Base-by-base conservation (phyloP, 2,797 vertebrate species). In the Clarias fuscus region DNA sequence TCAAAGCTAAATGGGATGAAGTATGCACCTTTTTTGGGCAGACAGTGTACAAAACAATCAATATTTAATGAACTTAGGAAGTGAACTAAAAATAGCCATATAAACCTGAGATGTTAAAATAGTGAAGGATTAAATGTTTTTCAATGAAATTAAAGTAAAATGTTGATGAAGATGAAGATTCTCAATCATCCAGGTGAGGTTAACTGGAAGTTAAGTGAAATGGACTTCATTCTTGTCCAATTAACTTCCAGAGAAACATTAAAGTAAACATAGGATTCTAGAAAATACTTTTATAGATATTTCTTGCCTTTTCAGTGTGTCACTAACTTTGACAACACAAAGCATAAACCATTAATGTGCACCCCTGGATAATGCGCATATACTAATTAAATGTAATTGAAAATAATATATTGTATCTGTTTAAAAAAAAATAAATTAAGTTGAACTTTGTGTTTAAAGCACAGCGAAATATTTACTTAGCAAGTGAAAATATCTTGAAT, bases 71-170 rank as follows among this genome's bases (percentile, higher is more conserved):
- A 53, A 53, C 2, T 53, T 53, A 53, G 48, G 22, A 68, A 58
- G 53, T 70, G 22, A 30, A 65, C 48, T 48, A 65, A 71, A 40
- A 71, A 40, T 71, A 76, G 37, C 17, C 33, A 75, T 27, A 30
- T 48, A 84, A 64, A 10, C 2, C 13, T 33, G 53, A 86, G 40
- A 80, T 71, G 24, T 76, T 53, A 75, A 48, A 85, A 1, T 85
- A 18, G 4, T 65, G 5, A 1, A 18, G 10, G 7, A 13, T 48
- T 27, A 30, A 58, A 48, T 73, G 40, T 30, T 43, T 48, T 43
- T 72, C 70, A 58, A 58, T 56, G 56, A 18, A 76, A 56, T 18
- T 18, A 18, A 17, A 27, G 7, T n/a, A 24, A 64, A 64, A n/a
- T 13, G 48, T 13, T 2, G 48, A 53, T 53, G 48, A 53, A 3